Evolutionary conservation across 2,113 vertebrate species (phyloP).

Genomic region (Pandion haliaetus): DNA sequence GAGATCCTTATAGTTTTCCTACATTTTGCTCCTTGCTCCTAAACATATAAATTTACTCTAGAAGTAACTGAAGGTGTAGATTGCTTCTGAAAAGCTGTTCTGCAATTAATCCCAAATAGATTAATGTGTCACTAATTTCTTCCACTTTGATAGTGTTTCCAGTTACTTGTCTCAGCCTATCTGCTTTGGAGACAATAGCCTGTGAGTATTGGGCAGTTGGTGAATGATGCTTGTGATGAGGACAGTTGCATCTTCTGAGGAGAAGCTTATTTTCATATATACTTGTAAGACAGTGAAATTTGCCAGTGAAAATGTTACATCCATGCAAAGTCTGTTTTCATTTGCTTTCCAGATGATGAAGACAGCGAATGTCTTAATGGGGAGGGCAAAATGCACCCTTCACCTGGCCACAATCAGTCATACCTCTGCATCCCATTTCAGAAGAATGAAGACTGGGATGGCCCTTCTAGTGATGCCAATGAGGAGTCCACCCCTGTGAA

Average conservation of each 20-base stretch:
- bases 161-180: neutral
- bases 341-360: conserved; percentile 84
- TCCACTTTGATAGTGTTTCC: neutral
- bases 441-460: conserved; percentile 81
- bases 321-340: neutral
- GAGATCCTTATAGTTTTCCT: neutral
- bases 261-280: neutral
- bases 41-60: neutral
- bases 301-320: neutral
- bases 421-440: conserved; percentile 95
- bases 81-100: neutral
- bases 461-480: conserved; percentile 74
- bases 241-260: neutral
- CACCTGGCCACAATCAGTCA: conserved; percentile 81
- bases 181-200: neutral
- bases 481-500: conserved; percentile 81
- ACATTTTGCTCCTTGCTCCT: neutral
- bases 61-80: neutral
- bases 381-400: conserved; percentile 69
- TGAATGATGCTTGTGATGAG: neutral
- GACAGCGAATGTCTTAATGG: conserved; percentile 79
- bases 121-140: neutral
- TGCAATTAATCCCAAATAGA: neutral
- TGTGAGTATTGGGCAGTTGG: neutral
- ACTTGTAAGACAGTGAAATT: neutral